Evolutionary conservation across 1,140 invertebrate species (phyloP).

Genomic region (Zaprionus ghesquierei): DNA sequence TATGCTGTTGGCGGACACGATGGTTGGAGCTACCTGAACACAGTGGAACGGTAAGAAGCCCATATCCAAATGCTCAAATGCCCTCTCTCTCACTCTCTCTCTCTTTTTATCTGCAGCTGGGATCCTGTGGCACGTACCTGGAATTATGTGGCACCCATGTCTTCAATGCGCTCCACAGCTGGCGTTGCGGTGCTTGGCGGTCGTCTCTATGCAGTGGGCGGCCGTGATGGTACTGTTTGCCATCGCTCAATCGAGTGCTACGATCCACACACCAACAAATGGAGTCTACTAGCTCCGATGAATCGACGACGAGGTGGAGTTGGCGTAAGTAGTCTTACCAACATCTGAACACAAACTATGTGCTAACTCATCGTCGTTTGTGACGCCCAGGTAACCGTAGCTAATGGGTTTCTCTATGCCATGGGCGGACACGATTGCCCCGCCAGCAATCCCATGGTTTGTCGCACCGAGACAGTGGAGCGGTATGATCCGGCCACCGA

Average conservation of each 20-base stretch:
- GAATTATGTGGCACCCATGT: constrained; percentile 95
- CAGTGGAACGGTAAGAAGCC: constrained; percentile 92
- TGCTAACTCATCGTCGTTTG: background rate
- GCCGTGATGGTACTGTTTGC: constrained; percentile 95
- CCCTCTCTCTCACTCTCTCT: no score
- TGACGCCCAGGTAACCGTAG: constrained; percentile 89
- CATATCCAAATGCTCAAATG: no score
- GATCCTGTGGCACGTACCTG: constrained; percentile 93
- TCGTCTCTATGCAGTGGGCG: constrained; percentile 95
- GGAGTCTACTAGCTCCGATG: constrained; percentile 95
- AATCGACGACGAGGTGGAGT: constrained; percentile 94
- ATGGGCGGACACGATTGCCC: constrained; percentile 95
- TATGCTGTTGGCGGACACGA: constrained; percentile 98
- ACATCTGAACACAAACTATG: background rate
- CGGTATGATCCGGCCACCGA: constrained; percentile 91
- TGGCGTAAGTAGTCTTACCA: constrained; percentile 83
- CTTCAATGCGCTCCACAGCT: constrained; percentile 92
- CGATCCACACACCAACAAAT: constrained; percentile 94
- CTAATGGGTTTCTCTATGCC: constrained; percentile 92
- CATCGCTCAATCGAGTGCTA: constrained; percentile 96
- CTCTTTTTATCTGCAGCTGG: constrained; percentile 85
- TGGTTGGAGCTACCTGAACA: constrained; percentile 96
- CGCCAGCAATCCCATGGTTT: constrained; percentile 91
- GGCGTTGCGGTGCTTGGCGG: constrained; percentile 93
- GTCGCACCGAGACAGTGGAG: constrained; percentile 95